Evolutionary conservation across 2,888 invertebrate genomes (phyloP).

Genomic region (Diabrotica balteata): DNA sequence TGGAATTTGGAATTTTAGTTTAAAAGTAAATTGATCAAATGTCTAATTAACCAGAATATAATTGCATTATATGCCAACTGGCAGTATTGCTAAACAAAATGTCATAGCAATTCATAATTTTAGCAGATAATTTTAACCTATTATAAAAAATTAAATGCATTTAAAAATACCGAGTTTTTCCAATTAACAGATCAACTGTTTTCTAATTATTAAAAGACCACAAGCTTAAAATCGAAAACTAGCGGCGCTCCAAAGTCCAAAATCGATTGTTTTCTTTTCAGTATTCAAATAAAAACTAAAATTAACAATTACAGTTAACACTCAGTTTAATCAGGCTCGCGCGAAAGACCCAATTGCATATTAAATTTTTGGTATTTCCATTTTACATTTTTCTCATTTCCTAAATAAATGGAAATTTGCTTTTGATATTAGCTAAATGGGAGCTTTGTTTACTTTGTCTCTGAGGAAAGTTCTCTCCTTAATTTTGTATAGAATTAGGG

Average conservation of each 20-base stretch:
- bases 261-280: conserved; percentile 46
- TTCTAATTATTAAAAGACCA: conserved; percentile 14
- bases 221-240: conserved; percentile 1
- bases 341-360: conserved; percentile 43
- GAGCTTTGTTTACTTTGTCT: conserved; percentile 39
- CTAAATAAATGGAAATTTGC: conserved; percentile 45
- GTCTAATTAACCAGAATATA: no score
- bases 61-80: no score
- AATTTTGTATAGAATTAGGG: conserved; percentile 22
- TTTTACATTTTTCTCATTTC: conserved; percentile 44
- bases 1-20: no score
- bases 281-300: conserved; percentile 42
- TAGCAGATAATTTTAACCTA: no score
- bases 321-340: conserved; percentile 37
- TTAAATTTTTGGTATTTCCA: conserved; percentile 44
- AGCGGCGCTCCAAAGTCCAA: conserved; percentile 9
- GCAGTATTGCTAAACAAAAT: no score
- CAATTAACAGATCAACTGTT: conserved; percentile 21
- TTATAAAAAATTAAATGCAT: no score
- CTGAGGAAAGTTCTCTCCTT: conserved; percentile 22
- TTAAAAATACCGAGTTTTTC: neutral
- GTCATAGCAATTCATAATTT: no score
- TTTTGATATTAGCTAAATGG: conserved; percentile 41
- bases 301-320: conserved; percentile 46
- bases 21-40: no score